Evolutionary conservation across 2,113 vertebrate genomes (phyloP).

Genomic region (Mustela nigripes): DNA sequence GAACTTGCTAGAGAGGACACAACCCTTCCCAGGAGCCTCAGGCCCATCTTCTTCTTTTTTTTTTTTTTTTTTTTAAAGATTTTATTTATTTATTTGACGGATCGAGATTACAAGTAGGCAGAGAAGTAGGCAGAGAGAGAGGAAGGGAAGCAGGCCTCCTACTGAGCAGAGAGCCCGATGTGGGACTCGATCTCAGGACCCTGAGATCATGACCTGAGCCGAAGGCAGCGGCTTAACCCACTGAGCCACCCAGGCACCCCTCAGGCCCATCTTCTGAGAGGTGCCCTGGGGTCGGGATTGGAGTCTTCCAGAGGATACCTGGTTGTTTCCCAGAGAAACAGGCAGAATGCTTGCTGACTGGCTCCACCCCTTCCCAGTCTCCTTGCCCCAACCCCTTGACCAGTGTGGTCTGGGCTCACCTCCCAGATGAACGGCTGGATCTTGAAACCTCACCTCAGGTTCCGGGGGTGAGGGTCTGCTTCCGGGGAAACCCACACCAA

Average conservation of each 20-base stretch:
- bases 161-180: no score
- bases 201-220: no score
- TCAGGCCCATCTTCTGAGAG: not conserved
- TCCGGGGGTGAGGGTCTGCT: not conserved
- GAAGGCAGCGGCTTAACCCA: no score
- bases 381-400: not conserved
- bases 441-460: not conserved
- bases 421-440: not conserved
- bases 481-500: not conserved
- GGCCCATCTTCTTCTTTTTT: not conserved
- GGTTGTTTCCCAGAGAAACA: not conserved
- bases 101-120: no score
- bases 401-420: rapidly evolving
- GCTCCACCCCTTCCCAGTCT: not conserved
- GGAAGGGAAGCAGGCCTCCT: no score
- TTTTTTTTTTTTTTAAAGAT: no score
- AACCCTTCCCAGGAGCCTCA: not conserved
- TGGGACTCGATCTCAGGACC: no score
- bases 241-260: not conserved
- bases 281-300: rapidly evolving
- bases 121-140: no score
- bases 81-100: no score
- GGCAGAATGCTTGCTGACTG: rapidly evolving
- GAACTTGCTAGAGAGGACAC: not conserved
- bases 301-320: no score